Percentiles rank a stretch among this genome's conserved stretches.
Conservation (phyloP, 2,113 vertebrate genomes). For the Phylloscopus trochilus region DNA sequence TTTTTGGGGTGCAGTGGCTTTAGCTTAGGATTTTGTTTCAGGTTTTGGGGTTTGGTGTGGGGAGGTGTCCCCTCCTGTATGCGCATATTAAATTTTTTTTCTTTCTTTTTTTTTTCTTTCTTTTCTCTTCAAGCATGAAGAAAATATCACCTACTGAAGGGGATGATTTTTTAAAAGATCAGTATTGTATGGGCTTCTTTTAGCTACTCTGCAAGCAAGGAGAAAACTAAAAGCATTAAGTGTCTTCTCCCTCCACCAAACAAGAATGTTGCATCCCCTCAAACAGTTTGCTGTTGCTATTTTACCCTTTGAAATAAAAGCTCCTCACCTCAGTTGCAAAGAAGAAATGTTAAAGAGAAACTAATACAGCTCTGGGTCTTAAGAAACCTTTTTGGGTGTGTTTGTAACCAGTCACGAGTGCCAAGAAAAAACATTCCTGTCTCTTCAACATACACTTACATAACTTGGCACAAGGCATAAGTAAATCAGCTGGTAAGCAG, state of each 20-base stretch:
- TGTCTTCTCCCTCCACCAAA: not conserved
- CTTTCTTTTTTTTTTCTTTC: not conserved
- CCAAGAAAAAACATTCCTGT: not conserved
- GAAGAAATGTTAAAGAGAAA: not conserved
- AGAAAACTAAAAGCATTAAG: not conserved
- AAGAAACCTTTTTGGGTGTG: not conserved
- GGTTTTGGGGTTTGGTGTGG: rapidly evolving
- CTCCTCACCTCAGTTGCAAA: not conserved
- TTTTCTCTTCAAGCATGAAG: not conserved
- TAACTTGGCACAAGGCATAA: not conserved
- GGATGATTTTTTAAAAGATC: not conserved
- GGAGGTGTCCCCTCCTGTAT: too few relatives aligned
- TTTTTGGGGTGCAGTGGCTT: not conserved
- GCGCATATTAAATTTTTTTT: not conserved
- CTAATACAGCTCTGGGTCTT: not conserved
- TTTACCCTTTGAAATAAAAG: not conserved
- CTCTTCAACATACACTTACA: not conserved
- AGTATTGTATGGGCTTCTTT: not conserved
- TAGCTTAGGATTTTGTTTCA: not conserved
- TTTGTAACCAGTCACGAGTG: not conserved
- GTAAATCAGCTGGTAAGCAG: slow-evolving; percentile 17
- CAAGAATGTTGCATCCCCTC: not conserved
- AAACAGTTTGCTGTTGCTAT: not conserved
- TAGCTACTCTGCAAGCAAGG: not conserved
- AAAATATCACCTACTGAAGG: not conserved